These are phyloP conservation scores for Marcusenius ussheri DNA, from an alignment of 2,113 vertebrate genomes.

Conservation along the genomic window DNA sequence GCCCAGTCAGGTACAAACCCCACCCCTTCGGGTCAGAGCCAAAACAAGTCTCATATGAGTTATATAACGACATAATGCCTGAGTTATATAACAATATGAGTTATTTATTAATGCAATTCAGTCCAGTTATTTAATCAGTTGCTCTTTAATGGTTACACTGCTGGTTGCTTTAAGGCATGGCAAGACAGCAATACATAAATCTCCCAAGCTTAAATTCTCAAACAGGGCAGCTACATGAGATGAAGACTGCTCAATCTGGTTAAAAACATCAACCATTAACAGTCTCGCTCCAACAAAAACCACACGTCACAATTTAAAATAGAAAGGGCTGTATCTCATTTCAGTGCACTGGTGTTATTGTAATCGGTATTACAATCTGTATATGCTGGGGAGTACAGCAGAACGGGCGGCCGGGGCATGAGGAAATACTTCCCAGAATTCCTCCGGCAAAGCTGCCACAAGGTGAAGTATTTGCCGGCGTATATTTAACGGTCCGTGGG, in stretches of 20 bases:
- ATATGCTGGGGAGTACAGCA: not conserved
- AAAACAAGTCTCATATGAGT: not conserved
- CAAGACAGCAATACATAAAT: not conserved
- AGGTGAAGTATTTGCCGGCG: not conserved
- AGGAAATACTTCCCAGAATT: not conserved
- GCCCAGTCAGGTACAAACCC: not conserved
- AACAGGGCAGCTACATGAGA: not conserved
- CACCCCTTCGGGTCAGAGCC: not conserved
- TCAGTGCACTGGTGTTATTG: not conserved
- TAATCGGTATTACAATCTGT: not conserved
- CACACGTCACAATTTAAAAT: not conserved
- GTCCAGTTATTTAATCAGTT: not conserved
- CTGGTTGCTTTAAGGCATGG: not conserved
- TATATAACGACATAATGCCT: no score
- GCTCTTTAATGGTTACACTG: not conserved
- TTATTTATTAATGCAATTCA: not conserved
- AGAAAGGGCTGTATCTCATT: not conserved
- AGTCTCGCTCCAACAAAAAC: not conserved
- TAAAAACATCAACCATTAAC: not conserved
- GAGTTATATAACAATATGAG: not conserved
- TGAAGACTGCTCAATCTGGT: not conserved
- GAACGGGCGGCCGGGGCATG: not conserved
- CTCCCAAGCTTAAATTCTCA: not conserved
- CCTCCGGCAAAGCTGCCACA: not conserved
- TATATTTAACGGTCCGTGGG: not conserved